Evolutionary conservation across 2,888 invertebrate species (phyloP).

Genomic region (Tetranychus piercei): DNA sequence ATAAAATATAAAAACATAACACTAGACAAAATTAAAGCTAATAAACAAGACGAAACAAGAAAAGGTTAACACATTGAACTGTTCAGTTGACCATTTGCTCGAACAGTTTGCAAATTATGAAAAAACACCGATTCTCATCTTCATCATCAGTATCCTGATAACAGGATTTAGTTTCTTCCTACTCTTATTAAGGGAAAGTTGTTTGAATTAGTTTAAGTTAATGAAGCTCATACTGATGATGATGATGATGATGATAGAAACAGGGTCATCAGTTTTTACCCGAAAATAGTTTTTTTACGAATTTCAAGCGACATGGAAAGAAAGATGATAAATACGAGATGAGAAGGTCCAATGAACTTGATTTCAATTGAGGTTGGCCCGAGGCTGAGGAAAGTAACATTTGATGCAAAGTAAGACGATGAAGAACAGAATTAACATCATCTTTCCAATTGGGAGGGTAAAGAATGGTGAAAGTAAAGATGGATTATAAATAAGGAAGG

Average conservation of each 20-base stretch:
- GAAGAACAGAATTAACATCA: neutral
- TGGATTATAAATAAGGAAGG: neutral
- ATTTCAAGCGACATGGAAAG: neutral
- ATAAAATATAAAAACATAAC: too few relatives aligned
- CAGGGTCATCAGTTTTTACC: neutral
- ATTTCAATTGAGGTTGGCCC: neutral
- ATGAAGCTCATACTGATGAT: neutral
- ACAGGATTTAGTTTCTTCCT: neutral
- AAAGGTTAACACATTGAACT: neutral
- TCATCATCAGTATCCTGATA: neutral
- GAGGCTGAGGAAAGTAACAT: neutral
- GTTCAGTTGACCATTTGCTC: neutral
- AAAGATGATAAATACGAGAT: conserved; percentile 16
- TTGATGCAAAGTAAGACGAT: neutral
- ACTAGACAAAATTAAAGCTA: too few relatives aligned
- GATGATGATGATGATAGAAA: neutral
- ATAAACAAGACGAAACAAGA: too few relatives aligned
- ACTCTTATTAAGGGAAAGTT: conserved; percentile 2
- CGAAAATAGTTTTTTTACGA: neutral
- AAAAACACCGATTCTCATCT: neutral
- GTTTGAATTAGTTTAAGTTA: neutral
- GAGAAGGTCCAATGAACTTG: conserved; percentile 5
- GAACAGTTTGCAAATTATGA: neutral
- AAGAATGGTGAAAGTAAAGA: neutral
- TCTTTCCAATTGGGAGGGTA: conserved; percentile 2